A percentile compares a stretch with the other conserved stretches of the same genome.
These are phyloP conservation scores for Nemotelus nigrinus DNA, from an alignment of 2,888 invertebrate species.

Conservation along the genomic window DNA sequence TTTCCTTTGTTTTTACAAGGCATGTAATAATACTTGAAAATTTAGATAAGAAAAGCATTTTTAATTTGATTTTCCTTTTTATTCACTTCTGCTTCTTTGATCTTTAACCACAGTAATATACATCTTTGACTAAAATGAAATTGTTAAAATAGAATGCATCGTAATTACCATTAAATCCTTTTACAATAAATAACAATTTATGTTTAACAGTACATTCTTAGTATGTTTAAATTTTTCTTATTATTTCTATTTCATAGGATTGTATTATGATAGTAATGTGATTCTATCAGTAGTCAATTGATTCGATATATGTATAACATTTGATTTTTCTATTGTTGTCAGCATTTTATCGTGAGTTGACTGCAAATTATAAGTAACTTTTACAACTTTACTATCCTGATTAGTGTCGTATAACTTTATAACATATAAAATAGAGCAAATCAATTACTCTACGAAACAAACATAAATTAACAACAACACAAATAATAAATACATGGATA, in stretches of 20 bases:
- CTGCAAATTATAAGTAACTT: no score
- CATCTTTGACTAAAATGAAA: conserved; percentile 32
- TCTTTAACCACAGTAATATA: neutral
- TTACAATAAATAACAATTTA: conserved; percentile 47
- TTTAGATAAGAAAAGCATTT: no score
- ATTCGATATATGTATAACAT: neutral
- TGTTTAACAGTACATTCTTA: conserved; percentile 48
- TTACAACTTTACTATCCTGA: no score
- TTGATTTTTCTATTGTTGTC: no score
- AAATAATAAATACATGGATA: no score
- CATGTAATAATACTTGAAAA: no score
- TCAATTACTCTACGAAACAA: no score
- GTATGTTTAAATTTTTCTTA: conserved; percentile 17
- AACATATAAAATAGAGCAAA: no score
- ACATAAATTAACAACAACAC: no score
- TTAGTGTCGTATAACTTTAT: no score
- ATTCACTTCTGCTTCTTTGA: neutral
- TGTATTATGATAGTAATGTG: neutral
- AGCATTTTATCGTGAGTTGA: no score
- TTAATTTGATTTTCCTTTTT: neutral
- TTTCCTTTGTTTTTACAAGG: no score
- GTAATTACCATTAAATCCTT: conserved; percentile 9
- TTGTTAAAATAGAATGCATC: conserved; percentile 27
- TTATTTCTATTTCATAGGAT: conserved; percentile 11
- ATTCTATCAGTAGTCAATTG: neutral